Base-by-base conservation (phyloP, 2,113 vertebrate species). In the Apus apus region DNA sequence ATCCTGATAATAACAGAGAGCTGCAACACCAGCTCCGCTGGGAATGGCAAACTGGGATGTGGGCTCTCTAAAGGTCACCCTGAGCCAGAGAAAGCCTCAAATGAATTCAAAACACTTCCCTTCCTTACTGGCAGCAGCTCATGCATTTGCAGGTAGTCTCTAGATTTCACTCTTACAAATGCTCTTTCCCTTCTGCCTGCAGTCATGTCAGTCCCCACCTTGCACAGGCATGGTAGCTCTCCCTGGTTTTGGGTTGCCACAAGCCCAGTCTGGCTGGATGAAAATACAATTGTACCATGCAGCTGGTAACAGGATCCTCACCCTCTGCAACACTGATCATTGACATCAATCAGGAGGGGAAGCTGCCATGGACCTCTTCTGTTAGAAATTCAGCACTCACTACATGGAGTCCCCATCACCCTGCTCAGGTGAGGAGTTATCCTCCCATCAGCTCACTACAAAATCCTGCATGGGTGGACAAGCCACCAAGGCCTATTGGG, bases 81-180 rank as follows among this genome's bases (percentile, higher is more conserved):
- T 32, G 45, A 95, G 50, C 80, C 36, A 54, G 54, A 90, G 76
- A 93, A 84, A 93, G 15, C 54, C 61, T 90, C 88, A 51, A 15
- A 45, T 90, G 88, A 90, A 95, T 94, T 96, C 61, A 77, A 90
- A 97, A 84, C 50, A 76, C 62, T 91, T 92, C 70, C 46, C 43
- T 20, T 92, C 30, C 30, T 86, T 81, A n/a, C 18, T 92, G 70
- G 84, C 89, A 91, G 84, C 34, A 83, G 43, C 54, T 87, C 32
- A 71, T 21, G 8, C 7, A 1, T 56, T 81, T 93, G 46, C 68
- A 93, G 61, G 81, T 25, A n/a, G 38, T 57, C 32, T 84, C 61
- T 76, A 68, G 34, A 21, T 95, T 85, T 93, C 85, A 56, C 11
- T 90, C 53, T 56, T 53, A 29, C 11, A 83, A 73, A 70, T 30